Evolutionary conservation across 2,113 vertebrate genomes (phyloP).

Genomic region (Blennius ocellaris): DNA sequence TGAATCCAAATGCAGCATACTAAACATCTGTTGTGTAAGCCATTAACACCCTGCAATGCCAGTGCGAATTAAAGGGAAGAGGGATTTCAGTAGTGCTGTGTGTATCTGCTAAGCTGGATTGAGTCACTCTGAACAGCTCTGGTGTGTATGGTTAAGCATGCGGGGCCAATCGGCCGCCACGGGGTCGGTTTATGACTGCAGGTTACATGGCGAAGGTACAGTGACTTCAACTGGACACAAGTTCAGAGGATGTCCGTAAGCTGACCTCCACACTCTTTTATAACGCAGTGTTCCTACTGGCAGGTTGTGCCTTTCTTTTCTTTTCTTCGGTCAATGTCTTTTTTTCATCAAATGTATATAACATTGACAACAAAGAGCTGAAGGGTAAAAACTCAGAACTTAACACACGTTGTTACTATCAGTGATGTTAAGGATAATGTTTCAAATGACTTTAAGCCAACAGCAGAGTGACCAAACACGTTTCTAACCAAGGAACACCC

Average conservation of each 20-base stretch:
- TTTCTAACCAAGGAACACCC: too few species aligned
- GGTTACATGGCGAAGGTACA: slow-evolving; percentile 2
- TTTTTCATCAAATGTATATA: too few species aligned
- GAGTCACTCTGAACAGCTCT: slow-evolving; percentile 52
- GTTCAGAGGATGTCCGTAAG: not conserved
- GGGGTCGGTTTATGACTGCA: slow-evolving; percentile 14
- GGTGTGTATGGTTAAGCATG: slow-evolving; percentile 46
- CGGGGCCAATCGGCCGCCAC: slow-evolving; percentile 26
- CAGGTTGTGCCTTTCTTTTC: too few species aligned
- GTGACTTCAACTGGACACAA: not conserved
- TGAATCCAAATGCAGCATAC: slow-evolving; percentile 55
- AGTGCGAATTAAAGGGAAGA: slow-evolving; percentile 63
- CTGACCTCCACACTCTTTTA: not conserved
- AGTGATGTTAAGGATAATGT: too few species aligned
- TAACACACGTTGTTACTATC: too few species aligned
- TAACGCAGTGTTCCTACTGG: not conserved
- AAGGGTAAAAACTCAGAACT: too few species aligned
- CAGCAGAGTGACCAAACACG: too few species aligned
- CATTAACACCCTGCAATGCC: slow-evolving; percentile 66
- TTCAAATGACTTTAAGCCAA: too few species aligned
- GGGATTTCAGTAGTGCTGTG: slow-evolving; percentile 54
- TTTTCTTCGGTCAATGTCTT: too few species aligned
- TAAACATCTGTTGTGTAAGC: slow-evolving; percentile 75
- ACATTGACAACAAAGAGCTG: too few species aligned
- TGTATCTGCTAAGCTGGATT: slow-evolving; percentile 60